Evolutionary conservation across 92 coral and sea anemone genomes (phyloP), one percentile per base, ranked within the genome.

Genomic region (Epizoanthus stellaris): DNA sequence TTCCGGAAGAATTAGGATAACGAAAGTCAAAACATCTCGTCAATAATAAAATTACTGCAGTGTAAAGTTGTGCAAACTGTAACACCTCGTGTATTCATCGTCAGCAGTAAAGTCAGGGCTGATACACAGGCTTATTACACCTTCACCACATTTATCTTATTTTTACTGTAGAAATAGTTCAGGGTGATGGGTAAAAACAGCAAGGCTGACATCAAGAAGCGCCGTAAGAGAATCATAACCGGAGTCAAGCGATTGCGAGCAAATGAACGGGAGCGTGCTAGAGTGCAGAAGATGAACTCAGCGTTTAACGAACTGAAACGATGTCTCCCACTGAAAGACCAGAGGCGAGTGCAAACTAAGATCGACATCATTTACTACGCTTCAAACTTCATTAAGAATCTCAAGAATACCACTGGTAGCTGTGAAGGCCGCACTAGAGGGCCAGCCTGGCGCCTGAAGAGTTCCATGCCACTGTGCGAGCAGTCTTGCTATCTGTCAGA

Each of bases 251-350:
- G 93, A 14, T 62, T 90, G 70, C 72, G 86, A 14, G 93, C 90
- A 21, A 90, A 90, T 73, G 85, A 38, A 23, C 70, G 88, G 56
- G 93, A 90, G 81, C 82, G 93, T 6, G 76, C 66, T 9, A 75
- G 93, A 49, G 88, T 87, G 3, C 80, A 90, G 67, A 77, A 83
- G 85, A 90, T 90, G 93, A 90, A 90, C 67, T 59, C 53, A 45
- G 93, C 93, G 0, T 86, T 90, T 57, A 20, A 74, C 16, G 93
- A 86, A 4, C 80, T 90, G 61, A 90, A 85, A 43, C 80, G 81
- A 63, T 89, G 88, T 21, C 47, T 90, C 21, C 93, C 93, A 1
- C 83, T 59, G 5, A 21, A 43, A 36, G 83, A 79, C 42, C 79
- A 77, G 39, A 82, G 56, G 58, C 73, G 82, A 40, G 49, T 80